Evolutionary conservation across 2,888 invertebrate genomes (phyloP).

Genomic region (Microdon myrmicae): DNA sequence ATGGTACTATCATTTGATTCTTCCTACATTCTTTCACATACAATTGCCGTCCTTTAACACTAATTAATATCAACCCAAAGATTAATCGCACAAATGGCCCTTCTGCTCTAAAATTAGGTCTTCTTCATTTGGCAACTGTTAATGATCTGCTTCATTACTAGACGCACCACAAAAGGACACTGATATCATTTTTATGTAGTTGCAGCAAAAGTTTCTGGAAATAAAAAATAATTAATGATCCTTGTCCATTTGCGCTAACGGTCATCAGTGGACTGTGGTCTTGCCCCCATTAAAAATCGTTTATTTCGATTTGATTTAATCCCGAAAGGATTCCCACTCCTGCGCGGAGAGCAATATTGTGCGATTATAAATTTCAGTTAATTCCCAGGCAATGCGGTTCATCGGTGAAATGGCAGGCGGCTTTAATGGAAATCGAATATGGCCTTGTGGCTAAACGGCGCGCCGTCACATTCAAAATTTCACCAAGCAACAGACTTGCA

Average conservation of each 20-base stretch:
- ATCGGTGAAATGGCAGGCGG: conserved; percentile 31
- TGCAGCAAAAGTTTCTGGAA: conserved; percentile 54
- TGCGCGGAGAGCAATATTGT: conserved; percentile 41
- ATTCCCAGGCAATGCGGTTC: conserved; percentile 58
- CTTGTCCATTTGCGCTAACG: conserved; percentile 50
- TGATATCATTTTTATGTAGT: no score
- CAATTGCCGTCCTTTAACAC: no score
- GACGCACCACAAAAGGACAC: no score
- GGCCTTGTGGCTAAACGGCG: conserved; percentile 50
- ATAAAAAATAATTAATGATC: conserved; percentile 67
- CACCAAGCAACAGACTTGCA: conserved; percentile 21
- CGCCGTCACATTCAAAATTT: conserved; percentile 45
- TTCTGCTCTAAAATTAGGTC: no score
- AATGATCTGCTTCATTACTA: no score
- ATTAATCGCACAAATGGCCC: no score
- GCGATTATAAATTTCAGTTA: conserved; percentile 67
- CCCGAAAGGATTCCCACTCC: conserved; percentile 62
- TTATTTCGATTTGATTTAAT: conserved; percentile 68
- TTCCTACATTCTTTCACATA: no score
- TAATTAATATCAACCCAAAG: no score
- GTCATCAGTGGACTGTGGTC: conserved; percentile 2
- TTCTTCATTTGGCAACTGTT: no score
- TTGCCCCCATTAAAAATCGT: conserved; percentile 65
- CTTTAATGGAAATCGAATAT: conserved; percentile 52
- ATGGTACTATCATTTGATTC: no score